Conservation (phyloP, 2,888 invertebrate genomes). For the Meandrusa payeni region DNA sequence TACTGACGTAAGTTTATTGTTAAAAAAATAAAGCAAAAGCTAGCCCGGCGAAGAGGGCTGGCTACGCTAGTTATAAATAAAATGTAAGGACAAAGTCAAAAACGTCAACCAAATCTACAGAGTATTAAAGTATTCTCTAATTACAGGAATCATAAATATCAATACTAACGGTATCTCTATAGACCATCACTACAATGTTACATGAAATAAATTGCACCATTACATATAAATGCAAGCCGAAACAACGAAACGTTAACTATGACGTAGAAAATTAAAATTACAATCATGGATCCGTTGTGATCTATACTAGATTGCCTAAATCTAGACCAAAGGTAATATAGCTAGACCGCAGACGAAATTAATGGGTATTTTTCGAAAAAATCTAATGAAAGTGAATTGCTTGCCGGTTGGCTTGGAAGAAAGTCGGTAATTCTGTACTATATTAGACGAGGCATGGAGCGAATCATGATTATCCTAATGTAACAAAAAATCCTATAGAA, state of each 20-base stretch:
- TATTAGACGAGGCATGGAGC: slow-evolving; percentile 19
- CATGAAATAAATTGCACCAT: slow-evolving; percentile 1
- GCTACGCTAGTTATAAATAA: too few relatives aligned
- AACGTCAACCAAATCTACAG: too few relatives aligned
- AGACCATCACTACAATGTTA: background rate
- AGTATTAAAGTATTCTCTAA: background rate
- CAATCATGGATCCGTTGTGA: slow-evolving; percentile 6
- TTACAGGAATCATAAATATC: slow-evolving; percentile 1
- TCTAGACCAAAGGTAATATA: slow-evolving; percentile 21
- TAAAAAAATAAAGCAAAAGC: too few relatives aligned
- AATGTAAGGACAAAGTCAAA: too few relatives aligned
- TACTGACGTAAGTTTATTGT: too few relatives aligned
- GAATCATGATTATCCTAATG: slow-evolving; percentile 16
- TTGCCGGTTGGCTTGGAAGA: slow-evolving; percentile 7
- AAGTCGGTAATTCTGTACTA: slow-evolving; percentile 13
- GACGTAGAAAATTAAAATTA: slow-evolving; percentile 2
- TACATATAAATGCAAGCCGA: background rate
- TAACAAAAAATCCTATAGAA: slow-evolving; percentile 11
- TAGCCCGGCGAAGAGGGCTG: too few relatives aligned
- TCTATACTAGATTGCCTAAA: slow-evolving; percentile 18
- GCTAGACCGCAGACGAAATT: slow-evolving; percentile 21
- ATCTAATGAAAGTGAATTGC: slow-evolving; percentile 19
- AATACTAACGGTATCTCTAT: background rate
- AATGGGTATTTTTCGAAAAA: slow-evolving; percentile 20
- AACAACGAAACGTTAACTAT: slow-evolving; percentile 1